Conservation (phyloP, 2,113 vertebrate species). For the Rostratula benghalensis region DNA sequence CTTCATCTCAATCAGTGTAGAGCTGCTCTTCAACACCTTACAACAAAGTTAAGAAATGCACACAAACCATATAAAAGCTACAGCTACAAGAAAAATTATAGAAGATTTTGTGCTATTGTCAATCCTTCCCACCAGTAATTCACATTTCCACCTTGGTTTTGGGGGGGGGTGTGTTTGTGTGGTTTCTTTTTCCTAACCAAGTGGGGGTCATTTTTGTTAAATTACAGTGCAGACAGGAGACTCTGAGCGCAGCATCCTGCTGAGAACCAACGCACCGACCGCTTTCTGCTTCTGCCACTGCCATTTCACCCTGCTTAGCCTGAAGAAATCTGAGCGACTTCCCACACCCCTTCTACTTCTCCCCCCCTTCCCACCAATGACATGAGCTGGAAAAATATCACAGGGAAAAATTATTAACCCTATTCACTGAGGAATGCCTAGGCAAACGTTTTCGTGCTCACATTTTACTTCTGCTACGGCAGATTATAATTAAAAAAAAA, state of each 20-base stretch:
- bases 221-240: not conserved
- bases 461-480: not conserved
- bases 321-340: not conserved
- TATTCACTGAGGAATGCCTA: not conserved
- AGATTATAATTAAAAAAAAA: not conserved
- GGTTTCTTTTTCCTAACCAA: not conserved
- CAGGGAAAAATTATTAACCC: not conserved
- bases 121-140: not conserved
- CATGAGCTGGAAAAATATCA: not conserved
- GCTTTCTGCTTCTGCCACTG: not conserved
- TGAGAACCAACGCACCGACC: not conserved
- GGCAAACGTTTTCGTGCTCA: not conserved
- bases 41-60: not conserved
- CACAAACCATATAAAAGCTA: not conserved
- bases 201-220: not conserved
- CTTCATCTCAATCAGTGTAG: not conserved
- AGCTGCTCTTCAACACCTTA: not conserved
- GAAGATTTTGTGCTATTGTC: not conserved
- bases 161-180: too few species aligned
- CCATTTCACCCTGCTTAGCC: not conserved
- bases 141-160: not conserved
- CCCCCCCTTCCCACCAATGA: not conserved
- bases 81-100: accelerated
- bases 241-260: not conserved
- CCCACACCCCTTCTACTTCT: too few species aligned